phyloP scores from a whole-genome alignment of 2,797 vertebrate genomes.

The Karalla daura region DNA sequence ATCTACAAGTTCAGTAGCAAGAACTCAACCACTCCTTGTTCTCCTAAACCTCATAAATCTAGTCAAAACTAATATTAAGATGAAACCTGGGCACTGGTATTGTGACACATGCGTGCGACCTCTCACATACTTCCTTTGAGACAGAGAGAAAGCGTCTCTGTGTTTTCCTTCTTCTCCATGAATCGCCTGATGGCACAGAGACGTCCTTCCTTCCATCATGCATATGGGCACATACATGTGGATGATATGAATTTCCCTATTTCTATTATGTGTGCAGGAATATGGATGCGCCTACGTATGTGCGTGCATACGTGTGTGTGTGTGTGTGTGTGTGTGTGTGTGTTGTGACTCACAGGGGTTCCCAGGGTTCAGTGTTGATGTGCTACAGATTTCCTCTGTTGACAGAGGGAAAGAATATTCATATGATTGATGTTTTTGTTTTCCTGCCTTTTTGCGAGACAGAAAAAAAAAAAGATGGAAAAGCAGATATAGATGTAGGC shows the following conservation, averaged over 20 bases:
- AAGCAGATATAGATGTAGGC: constrained; percentile 49
- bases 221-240: constrained; percentile 37
- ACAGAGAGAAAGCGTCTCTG: not conserved
- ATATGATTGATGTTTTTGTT: constrained; percentile 68
- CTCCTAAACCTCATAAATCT: no score
- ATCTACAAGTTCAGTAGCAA: no score
- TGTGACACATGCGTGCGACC: constrained; percentile 7
- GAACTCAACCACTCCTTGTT: no score
- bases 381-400: constrained; percentile 50
- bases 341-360: constrained; percentile 40
- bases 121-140: constrained; percentile 14
- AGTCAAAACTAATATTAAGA: no score
- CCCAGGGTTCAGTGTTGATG: constrained; percentile 59
- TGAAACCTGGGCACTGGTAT: constrained; percentile 1
- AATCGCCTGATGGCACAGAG: constrained; percentile 19
- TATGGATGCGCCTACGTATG: no score
- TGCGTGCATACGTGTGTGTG: constrained; percentile 29
- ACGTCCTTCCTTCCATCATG: constrained; percentile 33
- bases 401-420: constrained; percentile 57
- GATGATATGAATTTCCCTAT: constrained; percentile 46
- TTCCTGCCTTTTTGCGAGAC: constrained; percentile 36
- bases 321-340: constrained; percentile 35
- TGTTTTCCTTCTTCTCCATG: constrained; percentile 28
- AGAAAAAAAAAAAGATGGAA: constrained; percentile 36
- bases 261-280: constrained; percentile 57